Conservation (phyloP, 2,888 invertebrate genomes). For the Polyploca ridens region DNA sequence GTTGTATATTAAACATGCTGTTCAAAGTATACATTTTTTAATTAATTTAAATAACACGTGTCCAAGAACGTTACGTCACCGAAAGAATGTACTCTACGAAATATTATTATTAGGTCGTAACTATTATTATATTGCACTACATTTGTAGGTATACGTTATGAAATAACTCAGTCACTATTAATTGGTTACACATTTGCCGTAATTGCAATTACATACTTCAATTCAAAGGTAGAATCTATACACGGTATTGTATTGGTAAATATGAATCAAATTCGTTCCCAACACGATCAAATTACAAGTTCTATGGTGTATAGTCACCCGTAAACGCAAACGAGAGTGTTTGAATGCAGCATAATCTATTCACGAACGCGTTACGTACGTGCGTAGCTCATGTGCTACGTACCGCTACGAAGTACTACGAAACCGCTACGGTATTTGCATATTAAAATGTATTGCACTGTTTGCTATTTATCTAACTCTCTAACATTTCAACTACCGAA, state of each 20-base stretch:
- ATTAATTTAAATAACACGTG: no score
- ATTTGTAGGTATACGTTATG: no score
- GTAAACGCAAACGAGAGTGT: slow-evolving; percentile 2
- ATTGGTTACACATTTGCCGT: no score
- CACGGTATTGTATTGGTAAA: background rate
- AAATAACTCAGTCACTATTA: no score
- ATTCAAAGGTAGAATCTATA: background rate
- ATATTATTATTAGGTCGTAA: no score
- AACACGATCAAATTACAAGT: background rate
- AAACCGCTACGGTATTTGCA: slow-evolving; percentile 4
- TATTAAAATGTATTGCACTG: background rate
- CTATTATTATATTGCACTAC: no score
- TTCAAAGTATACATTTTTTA: no score
- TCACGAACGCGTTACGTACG: background rate
- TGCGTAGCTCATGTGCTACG: slow-evolving; percentile 2
- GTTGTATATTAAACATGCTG: no score
- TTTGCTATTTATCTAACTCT: background rate
- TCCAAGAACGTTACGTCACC: no score
- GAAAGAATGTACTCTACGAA: no score
- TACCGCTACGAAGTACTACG: slow-evolving; percentile 3
- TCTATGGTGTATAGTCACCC: background rate
- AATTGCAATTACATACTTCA: background rate
- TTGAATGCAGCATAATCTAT: background rate
- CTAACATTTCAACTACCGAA: no score
- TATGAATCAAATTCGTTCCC: background rate